Evolutionary conservation across 2,113 vertebrate species (phyloP), one percentile per base, ranked within the genome.

Genomic region (Amblyornis subalaris): DNA sequence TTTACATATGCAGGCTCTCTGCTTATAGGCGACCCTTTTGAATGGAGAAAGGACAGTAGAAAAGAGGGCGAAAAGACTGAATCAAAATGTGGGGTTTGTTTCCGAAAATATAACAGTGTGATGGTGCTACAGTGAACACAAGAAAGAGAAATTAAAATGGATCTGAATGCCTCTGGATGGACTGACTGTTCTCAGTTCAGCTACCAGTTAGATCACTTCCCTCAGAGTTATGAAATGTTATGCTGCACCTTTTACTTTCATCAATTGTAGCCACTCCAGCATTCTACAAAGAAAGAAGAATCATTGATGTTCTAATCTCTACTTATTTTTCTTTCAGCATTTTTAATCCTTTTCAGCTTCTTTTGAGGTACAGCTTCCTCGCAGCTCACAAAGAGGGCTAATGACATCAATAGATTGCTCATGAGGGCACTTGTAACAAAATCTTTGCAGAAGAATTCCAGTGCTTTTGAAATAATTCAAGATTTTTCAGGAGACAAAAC

Each of bases 281-380:
- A 87, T 45, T 36, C 60, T 65, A 85, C 48, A 81, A 76, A 92
- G 72, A 47, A 61, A 84, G 66, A 74, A 93, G 58, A 2, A 90
- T 71, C 12, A 91, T 2, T 86, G 62, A 80, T 70, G 51, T 71
- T 94, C 19, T 94, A 83, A 95, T 93, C 54, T 92, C 47, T 88
- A 10, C 60, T 88, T 87, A 26, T 54, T 93, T 38, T 74, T 9
- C 54, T 45, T 60, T 80, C 58, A 58, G 19, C 31, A 61, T 86
- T 96, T 95, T 95, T 62, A 91, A 90, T 95, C 86, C 31, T 77
- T 94, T 89, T 33, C 85, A 93, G 71, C 14, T 88, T 91, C 86
- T 95, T 96, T 86, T 87, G 91, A 95, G 95, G 65, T 88, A 28
- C 28, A 73, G 73, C 64, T 86, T 95, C 89, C 79, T 94, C 71